Percentiles rank a stretch among this genome's conserved stretches.
Evolutionary conservation across 2,888 invertebrate genomes (phyloP).

Genomic region (Apoda limacodes): DNA sequence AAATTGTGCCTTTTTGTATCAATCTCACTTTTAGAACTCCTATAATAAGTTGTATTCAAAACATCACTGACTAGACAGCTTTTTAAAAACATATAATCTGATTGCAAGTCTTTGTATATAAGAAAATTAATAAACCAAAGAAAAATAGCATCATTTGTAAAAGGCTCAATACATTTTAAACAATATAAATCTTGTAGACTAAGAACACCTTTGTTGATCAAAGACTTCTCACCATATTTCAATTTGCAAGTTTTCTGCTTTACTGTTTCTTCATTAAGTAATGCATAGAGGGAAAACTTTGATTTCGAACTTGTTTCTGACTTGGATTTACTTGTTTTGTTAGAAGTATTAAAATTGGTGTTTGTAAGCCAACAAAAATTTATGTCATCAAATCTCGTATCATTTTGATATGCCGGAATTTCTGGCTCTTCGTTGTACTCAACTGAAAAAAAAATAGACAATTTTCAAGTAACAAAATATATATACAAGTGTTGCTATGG

Average conservation of each 20-base stretch:
- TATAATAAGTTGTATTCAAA: no score
- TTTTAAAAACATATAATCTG: no score
- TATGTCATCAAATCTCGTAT: neutral
- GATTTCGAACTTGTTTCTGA: no score
- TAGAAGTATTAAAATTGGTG: neutral
- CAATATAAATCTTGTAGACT: slow-evolving; percentile 30
- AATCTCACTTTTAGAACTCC: no score
- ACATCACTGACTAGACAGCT: no score
- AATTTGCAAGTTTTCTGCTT: no score
- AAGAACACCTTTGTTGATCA: neutral
- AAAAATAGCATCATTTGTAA: slow-evolving; percentile 1
- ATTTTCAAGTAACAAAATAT: no score
- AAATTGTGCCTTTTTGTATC: no score
- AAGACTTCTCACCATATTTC: neutral
- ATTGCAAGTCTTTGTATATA: neutral
- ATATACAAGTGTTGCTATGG: no score
- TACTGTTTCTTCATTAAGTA: no score
- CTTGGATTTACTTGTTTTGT: neutral
- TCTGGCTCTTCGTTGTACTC: neutral
- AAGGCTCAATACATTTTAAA: slow-evolving; percentile 52
- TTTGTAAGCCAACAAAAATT: neutral
- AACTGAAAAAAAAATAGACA: no score
- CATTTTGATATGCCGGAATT: neutral
- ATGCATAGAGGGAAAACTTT: no score
- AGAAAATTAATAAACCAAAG: neutral